Percentiles rank a stretch among this genome's conserved stretches.
Evolutionary conservation across 2,888 invertebrate species (phyloP).

Genomic region (Agonopterix arenella): DNA sequence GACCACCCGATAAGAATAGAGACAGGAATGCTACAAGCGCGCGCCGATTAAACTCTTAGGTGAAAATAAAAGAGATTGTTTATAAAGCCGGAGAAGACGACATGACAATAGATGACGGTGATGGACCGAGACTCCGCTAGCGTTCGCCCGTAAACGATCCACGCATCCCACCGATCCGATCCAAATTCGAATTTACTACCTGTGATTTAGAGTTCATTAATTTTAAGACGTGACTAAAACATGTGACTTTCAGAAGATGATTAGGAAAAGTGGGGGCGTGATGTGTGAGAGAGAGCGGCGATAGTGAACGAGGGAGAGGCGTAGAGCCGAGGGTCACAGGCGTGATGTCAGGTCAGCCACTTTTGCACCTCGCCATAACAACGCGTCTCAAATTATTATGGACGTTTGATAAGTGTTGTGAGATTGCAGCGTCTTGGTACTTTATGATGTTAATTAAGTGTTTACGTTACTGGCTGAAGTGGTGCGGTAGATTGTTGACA

Average conservation of each 20-base stretch:
- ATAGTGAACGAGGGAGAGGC: slow-evolving; percentile 44
- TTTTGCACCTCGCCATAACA: slow-evolving; percentile 78
- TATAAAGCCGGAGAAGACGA: slow-evolving; percentile 71
- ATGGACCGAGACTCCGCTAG: slow-evolving; percentile 56
- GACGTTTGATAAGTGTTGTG: slow-evolving; percentile 75
- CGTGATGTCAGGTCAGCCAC: slow-evolving; percentile 79
- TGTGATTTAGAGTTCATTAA: slow-evolving; percentile 70
- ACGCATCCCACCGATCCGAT: slow-evolving; percentile 27
- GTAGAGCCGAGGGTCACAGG: slow-evolving; percentile 65
- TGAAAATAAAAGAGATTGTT: slow-evolving; percentile 76
- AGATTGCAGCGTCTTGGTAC: slow-evolving; percentile 71
- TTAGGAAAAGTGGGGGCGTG: slow-evolving; percentile 74
- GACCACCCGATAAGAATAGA: slow-evolving; percentile 73
- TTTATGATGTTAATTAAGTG: slow-evolving; percentile 74
- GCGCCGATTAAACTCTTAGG: slow-evolving; percentile 71
- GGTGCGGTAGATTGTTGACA: slow-evolving; percentile 41
- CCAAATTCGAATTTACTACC: slow-evolving; percentile 62
- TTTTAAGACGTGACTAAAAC: slow-evolving; percentile 59
- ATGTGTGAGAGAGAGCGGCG: slow-evolving; percentile 57
- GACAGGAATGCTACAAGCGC: slow-evolving; percentile 65
- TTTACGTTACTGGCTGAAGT: slow-evolving; percentile 45
- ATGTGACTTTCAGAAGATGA: slow-evolving; percentile 71
- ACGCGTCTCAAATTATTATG: slow-evolving; percentile 78
- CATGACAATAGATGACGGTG: slow-evolving; percentile 72
- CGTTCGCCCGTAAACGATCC: slow-evolving; percentile 25